phyloP scores from a whole-genome alignment of 2,797 vertebrate genomes.

The Notamacropus eugenii region DNA sequence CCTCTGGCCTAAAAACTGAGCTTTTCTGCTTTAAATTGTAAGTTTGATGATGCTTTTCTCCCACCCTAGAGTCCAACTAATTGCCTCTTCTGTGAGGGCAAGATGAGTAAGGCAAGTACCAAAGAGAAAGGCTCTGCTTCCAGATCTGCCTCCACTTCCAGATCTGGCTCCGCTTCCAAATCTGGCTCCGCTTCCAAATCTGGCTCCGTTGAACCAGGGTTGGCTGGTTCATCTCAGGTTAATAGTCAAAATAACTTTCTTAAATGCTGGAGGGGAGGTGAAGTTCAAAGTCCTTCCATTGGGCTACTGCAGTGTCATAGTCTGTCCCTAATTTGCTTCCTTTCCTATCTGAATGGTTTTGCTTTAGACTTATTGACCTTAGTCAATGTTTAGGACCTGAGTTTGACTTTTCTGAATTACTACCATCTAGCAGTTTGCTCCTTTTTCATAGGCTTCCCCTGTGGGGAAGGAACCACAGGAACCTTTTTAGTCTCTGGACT shows the following conservation, averaged over 20 bases:
- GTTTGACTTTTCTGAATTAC: not conserved
- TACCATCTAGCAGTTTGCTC: slow-evolving; percentile 12
- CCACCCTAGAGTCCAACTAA: not conserved
- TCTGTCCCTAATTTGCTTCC: slow-evolving; percentile 42
- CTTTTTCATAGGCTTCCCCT: slow-evolving; percentile 32
- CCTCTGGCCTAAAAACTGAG: slow-evolving; percentile 1
- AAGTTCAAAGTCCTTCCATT: slow-evolving; percentile 47
- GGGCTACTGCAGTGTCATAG: not conserved
- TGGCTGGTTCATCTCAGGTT: slow-evolving; percentile 60
- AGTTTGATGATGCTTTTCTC: slow-evolving; percentile 23
- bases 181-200: not conserved
- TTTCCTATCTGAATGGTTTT: slow-evolving; percentile 53
- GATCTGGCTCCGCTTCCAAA: not conserved
- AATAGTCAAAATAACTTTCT: slow-evolving; percentile 44
- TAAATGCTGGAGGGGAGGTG: slow-evolving; percentile 50
- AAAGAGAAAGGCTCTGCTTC: slow-evolving; percentile 13
- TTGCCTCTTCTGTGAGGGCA: slow-evolving; percentile 33
- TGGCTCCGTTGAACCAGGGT: not conserved
- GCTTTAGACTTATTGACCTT: slow-evolving; percentile 42
- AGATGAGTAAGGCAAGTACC: slow-evolving; percentile 64
- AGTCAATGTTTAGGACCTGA: not conserved
- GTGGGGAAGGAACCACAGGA: not conserved
- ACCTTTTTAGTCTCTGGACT: slow-evolving; percentile 34
- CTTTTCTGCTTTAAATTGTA: slow-evolving; percentile 42
- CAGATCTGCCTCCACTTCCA: not conserved